Evolutionary conservation across 2,797 vertebrate genomes (phyloP).

Genomic region (Gadopsis marmoratus): DNA sequence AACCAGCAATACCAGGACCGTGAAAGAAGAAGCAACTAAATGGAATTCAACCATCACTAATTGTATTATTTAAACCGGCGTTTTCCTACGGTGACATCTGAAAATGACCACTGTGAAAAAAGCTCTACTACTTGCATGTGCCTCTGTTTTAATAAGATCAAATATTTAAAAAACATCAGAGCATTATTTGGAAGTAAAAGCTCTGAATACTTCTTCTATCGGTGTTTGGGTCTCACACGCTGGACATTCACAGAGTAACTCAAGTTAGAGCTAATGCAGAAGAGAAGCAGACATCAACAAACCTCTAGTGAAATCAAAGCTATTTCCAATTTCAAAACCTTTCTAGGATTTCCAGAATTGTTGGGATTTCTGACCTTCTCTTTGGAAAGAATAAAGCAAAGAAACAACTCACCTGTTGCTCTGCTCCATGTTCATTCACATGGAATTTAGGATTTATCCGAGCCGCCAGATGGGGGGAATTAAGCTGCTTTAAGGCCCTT

Average conservation of each 20-base stretch:
- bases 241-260: background rate
- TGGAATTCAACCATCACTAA: background rate
- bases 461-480: slow-evolving; percentile 52
- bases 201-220: background rate
- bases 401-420: slow-evolving; percentile 66
- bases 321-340: background rate
- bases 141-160: background rate
- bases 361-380: slow-evolving; percentile 1
- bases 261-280: background rate
- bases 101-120: background rate
- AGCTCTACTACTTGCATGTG: background rate
- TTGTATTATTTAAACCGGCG: background rate
- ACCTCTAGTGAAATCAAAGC: background rate
- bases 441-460: slow-evolving; percentile 54
- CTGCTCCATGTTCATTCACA: slow-evolving; percentile 16
- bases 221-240: background rate
- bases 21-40: background rate
- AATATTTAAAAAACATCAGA: too few relatives aligned
- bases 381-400: slow-evolving; percentile 4
- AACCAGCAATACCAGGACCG: background rate
- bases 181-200: too few relatives aligned
- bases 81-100: background rate
- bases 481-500: slow-evolving; percentile 63
- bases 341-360: background rate
- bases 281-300: background rate